Evolutionary conservation across 2,797 vertebrate species (phyloP), one percentile per base, ranked within the genome.

Genomic region (Erpetoichthys calabaricus): DNA sequence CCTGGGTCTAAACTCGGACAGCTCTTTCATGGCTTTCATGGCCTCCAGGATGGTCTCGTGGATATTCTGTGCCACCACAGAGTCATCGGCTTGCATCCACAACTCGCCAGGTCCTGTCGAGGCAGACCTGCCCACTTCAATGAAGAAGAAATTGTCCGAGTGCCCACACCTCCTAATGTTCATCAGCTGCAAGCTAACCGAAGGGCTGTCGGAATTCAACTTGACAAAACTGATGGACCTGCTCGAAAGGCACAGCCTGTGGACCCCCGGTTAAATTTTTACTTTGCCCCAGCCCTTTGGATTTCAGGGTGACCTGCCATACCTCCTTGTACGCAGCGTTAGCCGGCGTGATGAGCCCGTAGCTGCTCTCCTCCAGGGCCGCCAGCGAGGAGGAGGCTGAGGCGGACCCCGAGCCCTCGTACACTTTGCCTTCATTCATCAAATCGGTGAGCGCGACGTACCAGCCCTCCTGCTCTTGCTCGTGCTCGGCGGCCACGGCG

Each of bases 11-110:
- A 97, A 97, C 65, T 97, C 94, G 52, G 87, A 91, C 62, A 94
- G 84, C 83, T 98, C 95, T 76, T 96, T 94, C 83, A 99, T 89
- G 2, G 94, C 93, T 74, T 92, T 94, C 95, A 99, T 99, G 3
- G 93, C 92, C 73, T 96, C 95, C 67, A 99, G 63, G 61, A 98
- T 95, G 42, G 95, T 99, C 73, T 99, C 95, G 60, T 99, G 95
- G 67, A 99, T 98, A 71, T 91, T 96, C 63, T 98, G 95, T n/a
- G 95, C 95, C 71, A 98, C 95, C 62, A 98, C 95, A 0, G 91
- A 91, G 74, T 99, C 95, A 47, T 98, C 95, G 0, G 91, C 92
- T 70, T 99, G 95, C 95, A 99, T 98, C 95, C 95, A 99, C 43
- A 99, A 71, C 80, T 99, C 95, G 1, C 95, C 95, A 2, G 95